Percentiles rank a stretch among this genome's conserved stretches.
Evolutionary conservation across 2,888 invertebrate genomes (phyloP).

Genomic region (Chaetoderma sp.): DNA sequence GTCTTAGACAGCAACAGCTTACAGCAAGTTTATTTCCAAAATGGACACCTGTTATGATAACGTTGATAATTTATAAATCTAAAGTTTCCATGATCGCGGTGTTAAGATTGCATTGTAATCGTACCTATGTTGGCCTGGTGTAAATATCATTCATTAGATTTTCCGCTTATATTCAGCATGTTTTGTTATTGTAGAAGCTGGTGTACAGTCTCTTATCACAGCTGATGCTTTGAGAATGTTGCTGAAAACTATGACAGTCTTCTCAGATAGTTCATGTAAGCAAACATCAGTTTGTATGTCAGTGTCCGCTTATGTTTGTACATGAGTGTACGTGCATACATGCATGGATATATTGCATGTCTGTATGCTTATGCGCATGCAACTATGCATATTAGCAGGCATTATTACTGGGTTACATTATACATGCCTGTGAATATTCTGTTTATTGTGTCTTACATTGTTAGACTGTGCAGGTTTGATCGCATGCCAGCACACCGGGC

Average conservation of each 20-base stretch:
- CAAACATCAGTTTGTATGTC: not conserved
- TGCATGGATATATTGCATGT: not conserved
- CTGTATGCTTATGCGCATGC: conserved; percentile 2
- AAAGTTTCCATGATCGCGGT: no score
- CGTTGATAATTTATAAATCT: no score
- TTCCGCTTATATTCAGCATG: not conserved
- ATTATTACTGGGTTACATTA: not conserved
- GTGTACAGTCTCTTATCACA: conserved; percentile 42
- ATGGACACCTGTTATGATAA: no score
- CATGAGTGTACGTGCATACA: no score
- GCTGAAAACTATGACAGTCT: conserved; percentile 41
- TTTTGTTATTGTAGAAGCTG: conserved; percentile 36
- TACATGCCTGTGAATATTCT: not conserved
- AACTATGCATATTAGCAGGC: conserved; percentile 10
- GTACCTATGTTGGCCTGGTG: no score
- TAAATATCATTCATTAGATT: no score
- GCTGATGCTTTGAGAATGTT: conserved; percentile 39
- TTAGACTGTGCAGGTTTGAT: no score
- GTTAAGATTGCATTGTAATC: no score
- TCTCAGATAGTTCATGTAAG: conserved; percentile 45
- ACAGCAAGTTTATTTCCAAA: no score
- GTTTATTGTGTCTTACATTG: no score
- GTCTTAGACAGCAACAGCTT: no score
- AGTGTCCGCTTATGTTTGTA: not conserved
- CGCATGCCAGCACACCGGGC: no score